Base-by-base conservation (phyloP, 2,888 invertebrate species). In the Drosophila mulleri region DNA sequence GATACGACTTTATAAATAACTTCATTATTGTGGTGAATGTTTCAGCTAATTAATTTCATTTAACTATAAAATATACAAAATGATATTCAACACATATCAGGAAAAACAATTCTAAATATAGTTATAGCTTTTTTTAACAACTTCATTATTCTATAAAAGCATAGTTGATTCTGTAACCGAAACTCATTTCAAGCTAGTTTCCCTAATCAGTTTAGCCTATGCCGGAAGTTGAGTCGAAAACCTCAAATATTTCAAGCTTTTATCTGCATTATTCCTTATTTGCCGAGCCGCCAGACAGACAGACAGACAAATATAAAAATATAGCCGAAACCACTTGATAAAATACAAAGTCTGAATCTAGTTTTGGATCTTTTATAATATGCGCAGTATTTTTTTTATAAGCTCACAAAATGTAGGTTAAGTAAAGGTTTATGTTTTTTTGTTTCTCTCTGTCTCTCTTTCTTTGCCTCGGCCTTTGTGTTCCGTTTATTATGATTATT, bases 321-420 rank as follows among this genome's bases (percentile, higher is more conserved):
- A 39, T 39, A 39, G 35, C 11, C 29, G 35, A 71, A 67, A 42
- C 47, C 61, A 71, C 73, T 72, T 63, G 60, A 72, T 63, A 63
- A 72, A 63, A 56, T 32, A 14, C 47, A 47, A 53, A 42, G 76
- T 54, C 48, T 42, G 57, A 66, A 71, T 71, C 77, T 23, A 76
- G 58, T 66, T 66, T 61, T 45, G 53, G 58, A 61, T 65, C 52
- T 72, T 67, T 50, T 61, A 64, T 67, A 57, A 69, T 63, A 71
- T 88, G 75, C 79, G 76, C 73, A 72, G 69, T 81, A 53, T 37
- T 53, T 76, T 74, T 53, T 78, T 78, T 77, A 57, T 69, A 66
- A 64, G 68, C 45, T 63, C 41, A 50, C 41, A 42, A 71, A 88
- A 84, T 78, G 83, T 88, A 71, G 84, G 84, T 88, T 84, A 88